A percentile compares a stretch with the other conserved stretches of the same genome.
Evolutionary conservation across 2,113 vertebrate genomes (phyloP).

Genomic region (Toxotes jaculatrix): DNA sequence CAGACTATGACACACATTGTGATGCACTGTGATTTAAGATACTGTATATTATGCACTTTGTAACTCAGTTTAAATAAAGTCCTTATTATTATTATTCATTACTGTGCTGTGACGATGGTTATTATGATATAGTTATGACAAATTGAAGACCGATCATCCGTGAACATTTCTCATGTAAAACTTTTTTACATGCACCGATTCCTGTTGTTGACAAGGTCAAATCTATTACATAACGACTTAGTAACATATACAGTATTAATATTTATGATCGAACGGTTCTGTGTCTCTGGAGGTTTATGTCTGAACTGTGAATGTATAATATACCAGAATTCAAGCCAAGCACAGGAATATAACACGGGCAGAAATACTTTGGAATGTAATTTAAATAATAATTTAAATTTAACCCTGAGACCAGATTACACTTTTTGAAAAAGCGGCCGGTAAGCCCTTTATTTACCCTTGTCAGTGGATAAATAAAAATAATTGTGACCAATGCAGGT

Average conservation of each 20-base stretch:
- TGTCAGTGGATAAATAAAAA: background rate
- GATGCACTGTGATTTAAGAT: background rate
- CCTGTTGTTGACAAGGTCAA: slow-evolving; percentile 30
- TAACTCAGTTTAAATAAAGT: too few species aligned
- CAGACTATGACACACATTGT: background rate
- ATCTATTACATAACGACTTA: slow-evolving; percentile 30
- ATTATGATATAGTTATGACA: background rate
- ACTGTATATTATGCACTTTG: background rate
- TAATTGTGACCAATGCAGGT: background rate
- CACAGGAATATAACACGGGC: slow-evolving; percentile 23
- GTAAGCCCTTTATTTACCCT: background rate
- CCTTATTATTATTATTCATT: background rate
- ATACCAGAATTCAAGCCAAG: slow-evolving; percentile 20
- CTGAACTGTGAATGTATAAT: slow-evolving; percentile 49
- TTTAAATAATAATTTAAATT: slow-evolving; percentile 8
- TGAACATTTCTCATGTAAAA: slow-evolving; percentile 9
- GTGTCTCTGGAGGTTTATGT: slow-evolving; percentile 47
- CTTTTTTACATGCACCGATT: background rate
- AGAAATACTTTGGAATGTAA: background rate
- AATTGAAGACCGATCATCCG: background rate
- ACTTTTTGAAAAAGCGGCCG: background rate
- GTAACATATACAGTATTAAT: slow-evolving; percentile 58
- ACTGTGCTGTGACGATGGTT: background rate
- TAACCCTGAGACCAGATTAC: background rate
- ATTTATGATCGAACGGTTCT: slow-evolving; percentile 49